phyloP scores from a whole-genome alignment of 1,140 invertebrate species.

The Drosophila kanapiae region DNA sequence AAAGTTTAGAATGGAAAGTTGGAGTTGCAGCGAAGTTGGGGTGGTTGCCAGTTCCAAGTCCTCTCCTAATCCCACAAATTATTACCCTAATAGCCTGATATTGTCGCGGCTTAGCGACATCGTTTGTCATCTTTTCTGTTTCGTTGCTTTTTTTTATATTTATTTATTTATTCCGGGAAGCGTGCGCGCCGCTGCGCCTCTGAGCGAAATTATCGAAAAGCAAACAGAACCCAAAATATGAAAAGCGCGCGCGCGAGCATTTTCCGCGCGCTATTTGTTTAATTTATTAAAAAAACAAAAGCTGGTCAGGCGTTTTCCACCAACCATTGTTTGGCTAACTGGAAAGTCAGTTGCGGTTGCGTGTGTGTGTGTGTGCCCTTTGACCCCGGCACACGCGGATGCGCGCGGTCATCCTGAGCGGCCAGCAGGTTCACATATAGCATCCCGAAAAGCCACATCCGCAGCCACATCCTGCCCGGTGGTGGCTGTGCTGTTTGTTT shows the following conservation, averaged over 20 bases:
- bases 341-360: conserved; percentile 58
- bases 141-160: conserved; percentile 16
- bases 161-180: conserved; percentile 25
- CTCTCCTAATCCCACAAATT: conserved; percentile 73
- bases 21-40: not conserved
- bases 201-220: conserved; percentile 64
- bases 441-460: conserved; percentile 8
- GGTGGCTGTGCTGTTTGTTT: conserved; percentile 41
- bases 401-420: conserved; percentile 63
- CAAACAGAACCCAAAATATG: conserved; percentile 70
- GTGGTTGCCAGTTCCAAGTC: conserved; percentile 7
- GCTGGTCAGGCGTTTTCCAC: conserved; percentile 19
- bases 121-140: conserved; percentile 53
- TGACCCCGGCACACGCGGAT: conserved; percentile 46
- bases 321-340: not conserved
- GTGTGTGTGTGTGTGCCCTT: conserved; percentile 40
- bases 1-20: not conserved
- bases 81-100: conserved; percentile 75
- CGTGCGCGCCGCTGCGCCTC: conserved; percentile 25
- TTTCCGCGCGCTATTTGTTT: conserved; percentile 56
- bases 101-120: conserved; percentile 77
- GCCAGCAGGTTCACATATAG: conserved; percentile 49
- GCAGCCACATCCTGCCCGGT: conserved; percentile 8
- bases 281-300: conserved; percentile 63
- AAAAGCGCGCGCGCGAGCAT: conserved; percentile 37